These are phyloP conservation scores for Triops cancriformis DNA, from an alignment of 1,140 invertebrate genomes.

Conservation along the genomic window DNA sequence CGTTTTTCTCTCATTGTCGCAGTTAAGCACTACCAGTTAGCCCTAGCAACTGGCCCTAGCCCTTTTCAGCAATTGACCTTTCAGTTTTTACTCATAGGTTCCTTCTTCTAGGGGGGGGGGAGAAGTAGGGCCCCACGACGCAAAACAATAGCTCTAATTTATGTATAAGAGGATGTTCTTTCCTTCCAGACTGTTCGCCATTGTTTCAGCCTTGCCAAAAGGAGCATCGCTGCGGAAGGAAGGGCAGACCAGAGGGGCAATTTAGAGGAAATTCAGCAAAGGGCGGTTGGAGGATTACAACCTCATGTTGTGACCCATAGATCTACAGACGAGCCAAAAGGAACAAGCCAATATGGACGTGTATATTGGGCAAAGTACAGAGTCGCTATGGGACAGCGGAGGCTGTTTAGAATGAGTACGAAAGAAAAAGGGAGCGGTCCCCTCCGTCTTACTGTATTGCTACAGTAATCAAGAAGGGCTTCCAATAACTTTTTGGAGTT, in stretches of 20 bases:
- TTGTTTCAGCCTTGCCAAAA: too few species aligned
- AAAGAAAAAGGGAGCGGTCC: not conserved
- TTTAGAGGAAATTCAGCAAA: not conserved
- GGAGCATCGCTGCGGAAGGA: not conserved
- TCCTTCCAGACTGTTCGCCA: too few species aligned
- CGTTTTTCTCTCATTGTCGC: too few species aligned
- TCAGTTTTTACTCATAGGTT: not conserved
- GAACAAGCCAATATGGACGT: not conserved
- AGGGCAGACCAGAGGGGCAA: not conserved
- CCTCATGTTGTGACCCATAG: not conserved
- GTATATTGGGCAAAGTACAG: not conserved
- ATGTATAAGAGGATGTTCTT: not conserved
- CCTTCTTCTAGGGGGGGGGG: not conserved
- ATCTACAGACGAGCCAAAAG: not conserved
- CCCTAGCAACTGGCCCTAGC: not conserved
- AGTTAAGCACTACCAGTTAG: too few species aligned
- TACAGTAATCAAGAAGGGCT: slow-evolving; percentile 1
- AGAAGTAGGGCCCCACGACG: not conserved
- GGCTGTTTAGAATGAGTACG: not conserved
- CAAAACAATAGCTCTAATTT: not conserved
- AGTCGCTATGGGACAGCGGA: not conserved
- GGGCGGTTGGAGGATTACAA: not conserved
- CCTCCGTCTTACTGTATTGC: not conserved
- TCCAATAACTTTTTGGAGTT: not conserved
- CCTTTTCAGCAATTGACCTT: not conserved